Base-by-base conservation (phyloP, 2,888 invertebrate genomes). In the Drosophila acutilabella region DNA sequence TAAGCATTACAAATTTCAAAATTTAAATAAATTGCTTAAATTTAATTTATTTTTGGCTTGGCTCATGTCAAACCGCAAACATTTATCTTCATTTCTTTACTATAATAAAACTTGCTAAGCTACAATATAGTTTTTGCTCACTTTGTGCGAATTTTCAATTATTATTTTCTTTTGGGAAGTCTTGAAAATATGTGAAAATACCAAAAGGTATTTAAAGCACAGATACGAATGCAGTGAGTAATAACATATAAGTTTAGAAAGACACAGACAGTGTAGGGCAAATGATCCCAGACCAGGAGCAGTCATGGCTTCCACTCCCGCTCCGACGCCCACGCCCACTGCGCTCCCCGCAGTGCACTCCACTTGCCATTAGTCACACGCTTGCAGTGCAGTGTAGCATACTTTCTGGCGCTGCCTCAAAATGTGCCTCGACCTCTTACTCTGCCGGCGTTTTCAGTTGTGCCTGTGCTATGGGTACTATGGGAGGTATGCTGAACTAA, bases 321-420 rank as follows among this genome's bases (percentile, higher is more conserved):
- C 36, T 38, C 33, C 5, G 0, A 36, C 36, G 13, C 13, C 36
- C 36, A 8, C 30, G 30, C 30, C 30, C 30, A 30, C 36, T 36
- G 13, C 11, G 13, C 33, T 11, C 33, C 23, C 45, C 51, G 36
- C 41, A 10, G 30, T 16, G 30, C 36, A 42, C 45, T 51, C 26
- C 47, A 48, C 44, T 42, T 36, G 40, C 54, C 59, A 48, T 59
- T 68, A 81, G 64, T 76, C 77, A 71, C 67, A 76, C 64, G 74
- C 61, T 64, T 64, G 69, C 44, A 11, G 57, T 56, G 67, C 79
- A 74, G 78, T 83, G 81, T 81, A 74, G 80, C 69, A 81, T 78
- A 75, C 76, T 73, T 81, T 75, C 85, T 76, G 80, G 73, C 65
- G 68, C 50, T 64, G 56, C 40, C 38, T 51, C 47, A 41, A 59